Evolutionary conservation across 2,888 invertebrate genomes (phyloP), one percentile per base, ranked within the genome.

Genomic region (Doris montereyensis): DNA sequence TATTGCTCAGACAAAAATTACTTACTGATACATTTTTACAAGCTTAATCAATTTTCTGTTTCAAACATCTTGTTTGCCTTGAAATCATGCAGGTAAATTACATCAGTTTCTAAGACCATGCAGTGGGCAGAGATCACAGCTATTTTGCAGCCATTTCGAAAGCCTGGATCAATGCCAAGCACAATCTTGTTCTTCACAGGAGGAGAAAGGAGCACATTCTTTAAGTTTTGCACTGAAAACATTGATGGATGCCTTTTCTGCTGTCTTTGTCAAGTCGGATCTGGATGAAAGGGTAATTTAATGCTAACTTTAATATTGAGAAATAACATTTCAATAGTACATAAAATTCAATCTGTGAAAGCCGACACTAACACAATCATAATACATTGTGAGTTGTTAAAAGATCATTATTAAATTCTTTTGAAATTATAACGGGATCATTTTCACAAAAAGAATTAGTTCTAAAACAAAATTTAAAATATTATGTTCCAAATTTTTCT

Each of bases 161-260:
- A 97, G 0, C 98, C 97, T 0, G 98, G 98, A 92, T 98, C 98
- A 74, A 98, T 93, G 0, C 96, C 97, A 34, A 96, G 92, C 79
- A 98, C 95, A 5, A 93, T 93, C 89, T 94, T 94, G 52, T 96
- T 96, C 76, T 88, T 87, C 8, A 97, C 93, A 0, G 97, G 97
- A 24, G 96, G 94, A 67, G 94, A 94, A 13, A 97, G 91, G 5
- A 98, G 92, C 75, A 97, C 93, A 85, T 96, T 95, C n/a, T 87
- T 96, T 96, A 28, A 98, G 92, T 91, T 98, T 98, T 3, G 93
- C 93, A 0, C 95, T 95, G 91, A 98, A 98, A 2, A 96, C 96
- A 87, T 95, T 94, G 28, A 97, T 94, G 0, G 97, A 95, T 65
- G 95, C 96, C 85, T 94, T 94, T 87, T 96, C 95, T 0, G 97